These are phyloP conservation scores for Cyanocitta stelleri DNA, from an alignment of 2,113 vertebrate genomes.

Conservation along the genomic window DNA sequence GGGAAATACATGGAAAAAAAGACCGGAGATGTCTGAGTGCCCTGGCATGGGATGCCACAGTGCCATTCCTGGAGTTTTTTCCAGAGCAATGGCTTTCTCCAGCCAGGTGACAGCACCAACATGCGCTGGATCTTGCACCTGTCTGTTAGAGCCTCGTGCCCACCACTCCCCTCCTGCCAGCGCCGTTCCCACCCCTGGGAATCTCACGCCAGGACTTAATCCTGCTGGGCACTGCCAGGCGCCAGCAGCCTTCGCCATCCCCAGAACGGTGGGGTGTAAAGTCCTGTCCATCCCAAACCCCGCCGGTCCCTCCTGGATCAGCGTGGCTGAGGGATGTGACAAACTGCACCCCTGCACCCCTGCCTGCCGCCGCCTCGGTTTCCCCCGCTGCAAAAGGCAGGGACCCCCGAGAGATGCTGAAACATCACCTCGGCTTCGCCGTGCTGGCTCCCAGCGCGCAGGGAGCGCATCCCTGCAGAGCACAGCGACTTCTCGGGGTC, in stretches of 20 bases:
- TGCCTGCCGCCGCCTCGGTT: background rate
- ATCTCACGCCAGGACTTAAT: background rate
- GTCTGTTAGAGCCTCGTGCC: background rate
- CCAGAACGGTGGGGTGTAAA: rapidly evolving
- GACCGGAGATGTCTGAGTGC: rapidly evolving
- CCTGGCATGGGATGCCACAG: background rate
- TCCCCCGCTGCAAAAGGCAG: background rate
- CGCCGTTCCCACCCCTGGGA: background rate
- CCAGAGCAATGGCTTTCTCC: background rate
- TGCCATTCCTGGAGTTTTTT: rapidly evolving
- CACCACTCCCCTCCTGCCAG: background rate
- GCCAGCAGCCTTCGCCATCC: background rate
- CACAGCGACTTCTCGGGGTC: background rate
- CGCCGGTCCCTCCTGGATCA: background rate
- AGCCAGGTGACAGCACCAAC: background rate
- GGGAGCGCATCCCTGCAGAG: background rate
- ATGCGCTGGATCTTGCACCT: background rate
- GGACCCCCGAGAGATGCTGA: rapidly evolving
- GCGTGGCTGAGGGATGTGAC: rapidly evolving
- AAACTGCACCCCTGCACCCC: background rate
- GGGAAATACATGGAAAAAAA: background rate
- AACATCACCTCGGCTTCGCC: background rate
- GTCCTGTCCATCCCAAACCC: background rate
- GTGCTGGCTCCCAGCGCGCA: background rate
- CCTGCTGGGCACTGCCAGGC: background rate